phyloP scores from a whole-genome alignment of 2,113 vertebrate genomes.

The Antechinus stuartii region DNA sequence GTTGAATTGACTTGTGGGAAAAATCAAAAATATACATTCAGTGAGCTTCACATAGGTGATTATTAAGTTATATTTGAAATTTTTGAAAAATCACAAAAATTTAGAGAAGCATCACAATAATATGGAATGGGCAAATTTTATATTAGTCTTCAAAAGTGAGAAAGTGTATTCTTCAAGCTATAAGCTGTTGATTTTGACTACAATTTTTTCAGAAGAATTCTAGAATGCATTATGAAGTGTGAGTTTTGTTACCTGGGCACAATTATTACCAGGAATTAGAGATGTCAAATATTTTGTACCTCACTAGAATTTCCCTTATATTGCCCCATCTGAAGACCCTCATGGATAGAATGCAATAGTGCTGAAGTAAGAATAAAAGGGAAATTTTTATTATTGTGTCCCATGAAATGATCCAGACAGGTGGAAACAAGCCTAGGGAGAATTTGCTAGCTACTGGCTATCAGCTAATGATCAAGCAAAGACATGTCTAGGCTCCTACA shows the following conservation, averaged over 20 bases:
- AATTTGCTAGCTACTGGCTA: background rate
- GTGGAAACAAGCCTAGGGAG: background rate
- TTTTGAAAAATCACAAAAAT: background rate
- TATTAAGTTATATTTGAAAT: background rate
- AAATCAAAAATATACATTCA: background rate
- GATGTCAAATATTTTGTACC: background rate
- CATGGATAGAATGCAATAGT: background rate
- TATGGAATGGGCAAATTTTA: background rate
- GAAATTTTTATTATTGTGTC: background rate
- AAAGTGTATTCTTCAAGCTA: background rate
- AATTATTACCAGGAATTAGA: background rate
- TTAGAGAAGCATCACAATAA: background rate
- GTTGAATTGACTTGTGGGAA: background rate
- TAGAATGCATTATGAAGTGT: background rate
- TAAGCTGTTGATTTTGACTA: background rate
- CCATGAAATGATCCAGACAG: background rate
- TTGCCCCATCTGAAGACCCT: background rate
- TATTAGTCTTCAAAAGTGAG: background rate
- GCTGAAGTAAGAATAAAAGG: background rate
- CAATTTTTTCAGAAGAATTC: background rate
- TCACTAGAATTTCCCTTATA: background rate
- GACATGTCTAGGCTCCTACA: background rate
- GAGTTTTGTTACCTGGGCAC: background rate
- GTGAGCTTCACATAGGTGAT: background rate
- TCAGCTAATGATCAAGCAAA: background rate